Percentiles rank a stretch among this genome's conserved stretches.
Conservation (phyloP, 2,797 vertebrate species). For the Crax fasciolata region DNA sequence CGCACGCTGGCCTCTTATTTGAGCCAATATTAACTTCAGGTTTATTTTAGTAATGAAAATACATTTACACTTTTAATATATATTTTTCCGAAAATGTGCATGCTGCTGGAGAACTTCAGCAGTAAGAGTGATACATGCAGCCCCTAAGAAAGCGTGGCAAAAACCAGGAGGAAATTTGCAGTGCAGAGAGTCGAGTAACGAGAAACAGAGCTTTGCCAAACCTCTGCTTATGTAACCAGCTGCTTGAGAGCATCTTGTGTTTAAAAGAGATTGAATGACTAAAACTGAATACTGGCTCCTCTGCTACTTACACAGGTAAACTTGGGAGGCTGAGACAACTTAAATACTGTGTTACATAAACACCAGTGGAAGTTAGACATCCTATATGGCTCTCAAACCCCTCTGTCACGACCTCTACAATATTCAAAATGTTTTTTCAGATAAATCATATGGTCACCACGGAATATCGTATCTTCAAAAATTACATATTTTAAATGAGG, state of each 20-base stretch:
- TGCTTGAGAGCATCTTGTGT: neutral
- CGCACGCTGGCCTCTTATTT: neutral
- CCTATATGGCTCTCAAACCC: neutral
- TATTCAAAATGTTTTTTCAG: neutral
- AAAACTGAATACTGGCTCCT: slow-evolving; percentile 29
- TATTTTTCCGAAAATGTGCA: neutral
- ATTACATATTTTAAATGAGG: neutral
- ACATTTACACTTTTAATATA: neutral
- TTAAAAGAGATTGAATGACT: slow-evolving; percentile 16
- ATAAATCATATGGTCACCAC: neutral
- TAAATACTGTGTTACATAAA: neutral
- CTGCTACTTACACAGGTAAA: slow-evolving; percentile 36
- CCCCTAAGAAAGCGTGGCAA: neutral
- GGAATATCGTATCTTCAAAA: neutral
- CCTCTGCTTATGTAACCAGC: neutral
- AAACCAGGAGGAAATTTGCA: neutral
- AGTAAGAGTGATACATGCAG: neutral
- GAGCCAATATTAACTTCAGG: neutral
- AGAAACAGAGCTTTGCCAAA: slow-evolving; percentile 25
- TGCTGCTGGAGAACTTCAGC: neutral
- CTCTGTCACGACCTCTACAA: neutral
- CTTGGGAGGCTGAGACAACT: neutral
- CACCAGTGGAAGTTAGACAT: neutral
- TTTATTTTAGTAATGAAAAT: neutral
- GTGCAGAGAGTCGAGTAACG: neutral